Conservation (phyloP, 2,113 vertebrate genomes). For the Pseudorectes ferrugineus region DNA sequence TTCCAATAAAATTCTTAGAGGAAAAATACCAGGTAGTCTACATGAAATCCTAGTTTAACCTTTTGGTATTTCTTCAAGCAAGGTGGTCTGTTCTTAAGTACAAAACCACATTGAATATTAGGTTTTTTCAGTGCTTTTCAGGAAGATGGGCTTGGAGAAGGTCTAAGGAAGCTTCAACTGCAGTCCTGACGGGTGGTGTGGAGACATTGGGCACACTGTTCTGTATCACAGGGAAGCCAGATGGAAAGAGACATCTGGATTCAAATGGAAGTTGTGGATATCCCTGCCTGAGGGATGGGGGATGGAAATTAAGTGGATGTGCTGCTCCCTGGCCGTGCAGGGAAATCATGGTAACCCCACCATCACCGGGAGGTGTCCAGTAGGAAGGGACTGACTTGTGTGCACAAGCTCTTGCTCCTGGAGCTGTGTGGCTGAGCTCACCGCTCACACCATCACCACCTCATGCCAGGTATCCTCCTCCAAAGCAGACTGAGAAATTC, state of each 20-base stretch:
- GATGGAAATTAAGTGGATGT: not conserved
- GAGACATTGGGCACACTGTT: not conserved
- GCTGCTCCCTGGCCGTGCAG: not conserved
- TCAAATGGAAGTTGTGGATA: not conserved
- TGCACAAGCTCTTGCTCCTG: accelerated
- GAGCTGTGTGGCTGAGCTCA: accelerated
- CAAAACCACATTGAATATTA: not conserved
- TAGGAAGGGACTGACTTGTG: not conserved
- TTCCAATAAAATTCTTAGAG: not conserved
- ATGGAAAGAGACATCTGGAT: not conserved
- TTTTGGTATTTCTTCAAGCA: not conserved
- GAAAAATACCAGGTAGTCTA: not conserved
- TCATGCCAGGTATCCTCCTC: accelerated
- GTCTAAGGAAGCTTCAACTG: not conserved
- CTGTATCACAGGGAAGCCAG: not conserved
- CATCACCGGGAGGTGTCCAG: not conserved
- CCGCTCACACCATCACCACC: accelerated
- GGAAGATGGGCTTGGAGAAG: not conserved
- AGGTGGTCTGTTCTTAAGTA: not conserved
- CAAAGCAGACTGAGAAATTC: not conserved
- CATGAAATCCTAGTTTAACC: not conserved
- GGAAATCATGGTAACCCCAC: accelerated
- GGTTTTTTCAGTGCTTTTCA: not conserved
- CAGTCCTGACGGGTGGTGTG: not conserved
- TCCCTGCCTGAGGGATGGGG: not conserved